Evolutionary conservation across 2,113 vertebrate species (phyloP), one percentile per base, ranked within the genome.

Genomic region (Brachionichthys hirsutus): DNA sequence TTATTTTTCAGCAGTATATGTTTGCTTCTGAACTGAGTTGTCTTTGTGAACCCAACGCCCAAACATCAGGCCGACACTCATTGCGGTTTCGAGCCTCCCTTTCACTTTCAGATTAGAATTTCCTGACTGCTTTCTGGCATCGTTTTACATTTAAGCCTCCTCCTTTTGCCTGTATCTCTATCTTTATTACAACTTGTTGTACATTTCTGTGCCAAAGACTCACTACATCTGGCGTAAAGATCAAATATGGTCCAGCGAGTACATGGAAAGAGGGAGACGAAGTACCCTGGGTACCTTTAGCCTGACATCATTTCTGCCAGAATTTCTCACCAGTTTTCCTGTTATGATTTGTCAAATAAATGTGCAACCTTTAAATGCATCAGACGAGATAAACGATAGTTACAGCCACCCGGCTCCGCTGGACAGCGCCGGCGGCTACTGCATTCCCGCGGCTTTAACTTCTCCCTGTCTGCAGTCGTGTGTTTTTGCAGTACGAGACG

Each of bases 271-370:
- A 69, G 48, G 5, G 82, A 79, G 82, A 54, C 5, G 0, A 70
- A 49, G 55, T 54, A 59, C 55, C 73, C 53, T 43, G 76, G 70
- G 73, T 67, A n/a, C 40, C 16, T 70, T 77, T 70, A 55, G 63
- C 62, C 65, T 82, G 72, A 85, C 67, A 80, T 82, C 0, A 10
- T 77, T 83, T 82, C 43, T 47, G 34, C 20, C 24, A 79, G 67
- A 78, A 40, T 46, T 34, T 42, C 30, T 52, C 48, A 59, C 73
- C 58, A 83, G 63, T 70, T 30, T 30, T 30, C 5, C 24, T 85
- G 15, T 47, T 11, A 41, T 8, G 14, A 50, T 6, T 36, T 24
- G 12, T 55, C 14, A 71, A 71, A 64, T 18, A 54, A 51, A 56
- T 19, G 18, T 5, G 13, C 47, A 24, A 30, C 4, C 24, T n/a